Evolutionary conservation across 2,888 invertebrate genomes (phyloP), one percentile per base, ranked within the genome.

Genomic region (Micropterix aruncella): DNA sequence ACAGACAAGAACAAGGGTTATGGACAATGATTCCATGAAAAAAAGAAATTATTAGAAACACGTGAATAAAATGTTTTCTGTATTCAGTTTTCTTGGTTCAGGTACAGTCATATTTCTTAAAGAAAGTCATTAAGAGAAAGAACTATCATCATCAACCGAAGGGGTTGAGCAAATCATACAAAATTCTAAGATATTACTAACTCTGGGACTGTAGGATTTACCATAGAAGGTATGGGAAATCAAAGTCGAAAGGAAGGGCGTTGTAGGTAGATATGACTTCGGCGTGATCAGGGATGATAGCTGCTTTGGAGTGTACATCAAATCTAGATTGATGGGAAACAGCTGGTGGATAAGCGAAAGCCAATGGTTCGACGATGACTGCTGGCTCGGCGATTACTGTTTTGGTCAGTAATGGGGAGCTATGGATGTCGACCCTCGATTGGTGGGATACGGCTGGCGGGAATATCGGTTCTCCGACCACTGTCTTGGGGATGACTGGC

Each of bases 241-340:
- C n/a, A n/a, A n/a, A n/a, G n/a, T n/a, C 41, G 9, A 14, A 16
- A 48, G 17, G 19, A n/a, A 19, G 19, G 15, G 47, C 47, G 41
- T 44, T 43, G 5, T 44, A 45, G 16, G 42, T 44, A 9, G 47
- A 45, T 14, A 44, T 44, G 3, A 46, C 38, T 51, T 62, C 58
- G 27, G 63, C 37, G 16, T 38, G 57, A 12, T 57, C 49, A 2
- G 55, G 48, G 2, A 60, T 64, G 4, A 71, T 55, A 1, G 67
- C 62, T 1, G 70, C 67, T 1, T 63, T 59, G 27, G 66, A 62
- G 39, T 65, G 63, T 17, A 73, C 65, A 50, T 72, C 66, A 17
- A 69, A 64, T 17, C 69, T 63, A 44, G 73, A 70, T 54, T 70
- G 68, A 49, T 63, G 66, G 7, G 65, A 61, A 4, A 69, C 65